Evolutionary conservation across 2,888 invertebrate genomes (phyloP).

Genomic region (Spisula subtruncata): DNA sequence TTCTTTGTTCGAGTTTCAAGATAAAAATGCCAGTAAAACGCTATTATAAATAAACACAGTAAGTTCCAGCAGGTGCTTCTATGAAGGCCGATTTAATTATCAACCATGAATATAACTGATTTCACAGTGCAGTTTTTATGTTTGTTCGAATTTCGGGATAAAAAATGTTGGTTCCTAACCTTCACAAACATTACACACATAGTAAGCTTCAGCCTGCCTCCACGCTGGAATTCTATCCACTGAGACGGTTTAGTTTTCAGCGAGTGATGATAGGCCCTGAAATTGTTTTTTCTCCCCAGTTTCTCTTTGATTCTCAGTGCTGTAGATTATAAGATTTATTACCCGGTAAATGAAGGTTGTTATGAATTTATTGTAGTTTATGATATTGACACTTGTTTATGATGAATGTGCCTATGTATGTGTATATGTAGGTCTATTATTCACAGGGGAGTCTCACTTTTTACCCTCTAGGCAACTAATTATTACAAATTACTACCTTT

Average conservation of each 20-base stretch:
- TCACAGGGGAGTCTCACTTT: not conserved
- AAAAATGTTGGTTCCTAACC: constrained; percentile 3
- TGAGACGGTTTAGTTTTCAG: not conserved
- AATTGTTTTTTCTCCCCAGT: not conserved
- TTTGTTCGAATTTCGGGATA: not conserved
- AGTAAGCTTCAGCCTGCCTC: not conserved
- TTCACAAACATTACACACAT: not conserved
- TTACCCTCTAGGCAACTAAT: not conserved
- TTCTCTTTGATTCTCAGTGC: not conserved
- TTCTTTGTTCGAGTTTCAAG: too few species aligned
- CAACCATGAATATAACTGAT: not conserved
- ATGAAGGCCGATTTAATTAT: too few species aligned
- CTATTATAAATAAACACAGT: too few species aligned
- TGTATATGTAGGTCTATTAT: not conserved
- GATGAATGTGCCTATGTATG: not conserved
- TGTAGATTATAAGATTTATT: not conserved
- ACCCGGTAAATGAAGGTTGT: constrained; percentile 9
- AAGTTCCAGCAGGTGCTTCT: too few species aligned
- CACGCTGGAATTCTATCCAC: not conserved
- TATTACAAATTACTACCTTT: constrained; percentile 14
- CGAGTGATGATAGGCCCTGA: not conserved
- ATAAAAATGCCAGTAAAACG: too few species aligned
- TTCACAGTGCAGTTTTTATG: not conserved
- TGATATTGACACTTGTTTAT: constrained; percentile 9
- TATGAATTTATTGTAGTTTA: constrained; percentile 3